Percentiles rank a stretch among this genome's conserved stretches.
These are phyloP conservation scores for Rhea pennata DNA, from an alignment of 2,113 vertebrate genomes.

Conservation along the genomic window DNA sequence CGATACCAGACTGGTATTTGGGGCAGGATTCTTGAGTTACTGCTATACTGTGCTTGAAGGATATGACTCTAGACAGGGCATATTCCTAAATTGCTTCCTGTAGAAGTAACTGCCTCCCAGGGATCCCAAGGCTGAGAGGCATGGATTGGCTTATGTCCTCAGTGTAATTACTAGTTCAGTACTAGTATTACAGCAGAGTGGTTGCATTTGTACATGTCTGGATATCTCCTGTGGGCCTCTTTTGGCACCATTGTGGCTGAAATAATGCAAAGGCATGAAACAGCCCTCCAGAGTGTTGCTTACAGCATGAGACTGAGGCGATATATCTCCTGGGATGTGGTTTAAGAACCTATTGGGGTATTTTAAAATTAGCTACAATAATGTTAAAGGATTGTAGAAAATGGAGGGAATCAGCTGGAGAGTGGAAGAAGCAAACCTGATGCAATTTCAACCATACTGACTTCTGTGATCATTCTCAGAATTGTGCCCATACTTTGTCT, in stretches of 20 bases:
- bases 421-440: not conserved
- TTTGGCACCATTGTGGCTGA: not conserved
- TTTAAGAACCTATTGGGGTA: not conserved
- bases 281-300: not conserved
- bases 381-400: not conserved
- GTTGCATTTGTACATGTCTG: not conserved
- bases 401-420: fast-evolving
- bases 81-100: not conserved
- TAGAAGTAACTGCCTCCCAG: not conserved
- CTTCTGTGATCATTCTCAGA: not conserved
- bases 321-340: not conserved
- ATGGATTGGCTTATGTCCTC: not conserved
- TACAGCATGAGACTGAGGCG: not conserved
- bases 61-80: not conserved
- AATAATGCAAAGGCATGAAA: conserved; percentile 11
- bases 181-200: not conserved
- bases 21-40: not conserved
- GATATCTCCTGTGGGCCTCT: not conserved
- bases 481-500: not conserved
- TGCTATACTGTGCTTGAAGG: not conserved
- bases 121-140: not conserved
- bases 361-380: not conserved
- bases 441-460: not conserved
- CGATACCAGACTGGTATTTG: fast-evolving
- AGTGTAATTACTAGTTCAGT: not conserved